Base-by-base conservation (phyloP, 2,797 vertebrate genomes). In the Ceyx erithaca region DNA sequence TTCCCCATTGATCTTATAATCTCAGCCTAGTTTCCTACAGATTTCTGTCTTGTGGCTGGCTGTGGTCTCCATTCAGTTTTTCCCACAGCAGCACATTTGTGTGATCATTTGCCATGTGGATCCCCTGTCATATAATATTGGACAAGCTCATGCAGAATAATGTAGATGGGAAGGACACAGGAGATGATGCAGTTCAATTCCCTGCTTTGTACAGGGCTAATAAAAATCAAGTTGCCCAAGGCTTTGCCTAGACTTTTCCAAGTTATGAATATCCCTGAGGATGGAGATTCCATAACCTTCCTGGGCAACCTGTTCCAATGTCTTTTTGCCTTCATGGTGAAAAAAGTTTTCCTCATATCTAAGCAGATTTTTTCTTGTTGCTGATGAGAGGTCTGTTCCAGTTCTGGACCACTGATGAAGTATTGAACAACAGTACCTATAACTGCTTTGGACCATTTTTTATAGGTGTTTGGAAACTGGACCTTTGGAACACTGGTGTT, bases 401-500 rank as follows among this genome's bases (percentile, higher is more conserved):
- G 12, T 62, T 85, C 41, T 92, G 43, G 48, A 51, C 23, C 62
- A 18, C 25, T 84, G 9, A 31, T 7, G 2, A 15, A 54, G 28
- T 57, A 57, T 5, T 55, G 23, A 7, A 79, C 9, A n/a, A 10
- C 62, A 18, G 31, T 86, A 52, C 37, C 31, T 64, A 4, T 48
- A 86, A 76, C 31, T 87, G 33, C 15, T 90, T 55, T 85, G 79
- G 35, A n/a, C 49, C 18, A 12, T 87, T 95, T 89, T 90, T 96
- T 83, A 49, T 94, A 99, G 99, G 98, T 99, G 97, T 99, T 99
- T 98, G 99, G 99, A 94, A 99, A 99, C 94, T 99, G 99, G 99
- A 99, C 99, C 5, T 99, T 99, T 67, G 99, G 99, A 82, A 99
- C 99, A 1, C 97, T 99, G 92, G 98, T 99, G 87, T 99, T 99